Evolutionary conservation across 2,888 invertebrate genomes (phyloP), one percentile per base, ranked within the genome.

Genomic region (Eupithecia tripunctaria): DNA sequence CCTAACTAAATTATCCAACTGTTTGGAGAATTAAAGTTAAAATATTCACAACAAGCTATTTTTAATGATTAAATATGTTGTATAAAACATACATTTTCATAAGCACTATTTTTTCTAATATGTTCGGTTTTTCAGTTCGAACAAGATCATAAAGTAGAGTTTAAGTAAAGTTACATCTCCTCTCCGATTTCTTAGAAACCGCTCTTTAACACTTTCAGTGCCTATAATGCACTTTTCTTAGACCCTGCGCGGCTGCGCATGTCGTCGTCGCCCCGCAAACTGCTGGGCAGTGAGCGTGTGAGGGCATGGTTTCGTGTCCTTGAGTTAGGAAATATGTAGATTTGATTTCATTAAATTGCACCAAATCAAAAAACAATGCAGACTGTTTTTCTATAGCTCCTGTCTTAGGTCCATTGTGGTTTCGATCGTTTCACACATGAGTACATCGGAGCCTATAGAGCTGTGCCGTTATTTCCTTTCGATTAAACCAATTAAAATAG

Each of bases 371-470:
- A 60, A 67, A 74, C 70, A 74, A 74, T 71, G 47, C 67, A 41
- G 64, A 36, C 47, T 68, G 65, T 68, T 59, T 47, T 65, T 18
- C 68, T 71, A 25, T 3, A 60, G 60, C 60, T 60, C 18, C 60
- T 60, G 60, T 60, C 7, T 68, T 21, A 21, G 67, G 67, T 64
- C 67, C 38, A 71, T 71, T 72, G 76, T 70, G 65, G 43, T 65
- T 76, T 74, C 66, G 68, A 68, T 72, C 68, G 69, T 71, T 68
- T 74, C 74, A 68, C 76, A 73, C 65, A 68, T 60, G 21, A 32
- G 47, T 27, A 38, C 29, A 29, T 67, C n/a, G 29, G n/a, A 36
- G 29, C 10, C 14, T 36, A 60, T 38, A 68, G 32, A 10, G 62
- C 10, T 67, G 36, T 29, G 56, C 12, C 25, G 21, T 21, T 56